Base-by-base conservation (phyloP, 2,113 vertebrate species). In the Gobiocypris rarus region DNA sequence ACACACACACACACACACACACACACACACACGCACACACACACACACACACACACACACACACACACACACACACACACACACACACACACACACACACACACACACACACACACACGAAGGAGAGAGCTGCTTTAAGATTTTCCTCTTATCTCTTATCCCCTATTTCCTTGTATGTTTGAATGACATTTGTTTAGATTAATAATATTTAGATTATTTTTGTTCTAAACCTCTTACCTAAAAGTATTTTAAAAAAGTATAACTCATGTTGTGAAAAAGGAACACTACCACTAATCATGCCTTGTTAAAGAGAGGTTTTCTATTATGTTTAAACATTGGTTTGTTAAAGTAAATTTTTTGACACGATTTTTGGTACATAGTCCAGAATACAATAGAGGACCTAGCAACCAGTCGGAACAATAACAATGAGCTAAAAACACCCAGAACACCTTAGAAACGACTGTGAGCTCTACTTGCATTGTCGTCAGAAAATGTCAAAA, bases 101-200 rank as follows among this genome's bases (percentile, higher is more conserved):
- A 63, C 59, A 63, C 5, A 63, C 58, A 63, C 11, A 63, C 58
- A 59, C 56, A 82, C 80, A 54, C 80, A 69, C 65, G 4, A 10
- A 67, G 48, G 13, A 71, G 17, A 82, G 28, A 38, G 67, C 19
- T 54, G 9, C 14, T 43, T 24, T 15, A 9, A 17, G 19, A 63
- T 61, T 19, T 26, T 8, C 5, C 17, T 71, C 69, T n/a, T 19
- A 14, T 74, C 70, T 48, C 24, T 74, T 74, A 24, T 41, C 4
- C 2, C 19, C 4, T 69, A 41, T 19, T 69, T 69, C 17, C n/a
- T 73, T 45, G 11, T 73, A 13, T 48, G 5, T 73, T 41, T 45
- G 41, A 24, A 73, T 45, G 22, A 26, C 10, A 73, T 45, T 11
- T 43, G 70, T 73, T 24, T 71, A 41, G 69, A 38, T 70, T 0